phyloP scores from a whole-genome alignment of 2,888 invertebrate genomes.

The Harpalus rufipes region DNA sequence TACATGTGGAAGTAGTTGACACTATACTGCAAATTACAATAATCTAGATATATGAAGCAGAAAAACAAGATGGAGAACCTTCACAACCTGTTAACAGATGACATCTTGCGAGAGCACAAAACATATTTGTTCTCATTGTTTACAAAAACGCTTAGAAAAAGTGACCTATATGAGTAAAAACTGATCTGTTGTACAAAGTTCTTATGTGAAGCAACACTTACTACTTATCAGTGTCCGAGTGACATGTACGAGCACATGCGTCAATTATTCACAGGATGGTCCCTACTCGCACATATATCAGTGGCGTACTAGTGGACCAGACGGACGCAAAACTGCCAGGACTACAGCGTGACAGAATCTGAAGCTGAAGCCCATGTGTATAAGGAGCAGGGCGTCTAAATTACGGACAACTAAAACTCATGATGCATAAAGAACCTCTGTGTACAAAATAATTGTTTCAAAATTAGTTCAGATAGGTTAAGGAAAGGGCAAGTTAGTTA shows the following conservation, averaged over 20 bases:
- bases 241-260: conserved; percentile 13
- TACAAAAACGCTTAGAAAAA: conserved; percentile 1
- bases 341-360: neutral
- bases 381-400: neutral
- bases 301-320: neutral
- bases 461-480: conserved; percentile 27
- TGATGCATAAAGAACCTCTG: conserved; percentile 31
- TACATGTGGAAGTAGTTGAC: no score
- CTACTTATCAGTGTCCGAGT: conserved; percentile 42
- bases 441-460: conserved; percentile 38
- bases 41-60: conserved; percentile 1
- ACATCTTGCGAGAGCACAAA: neutral
- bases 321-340: neutral
- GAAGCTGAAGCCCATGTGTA: conserved; percentile 5
- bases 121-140: neutral
- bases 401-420: conserved; percentile 19
- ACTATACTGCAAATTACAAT: conserved; percentile 3
- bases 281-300: conserved; percentile 26
- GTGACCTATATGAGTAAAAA: conserved; percentile 13
- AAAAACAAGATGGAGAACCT: neutral
- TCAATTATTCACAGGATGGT: conserved; percentile 21
- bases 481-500: conserved; percentile 5
- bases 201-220: conserved; percentile 36
- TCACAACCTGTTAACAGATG: conserved; percentile 9
- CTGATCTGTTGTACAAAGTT: conserved; percentile 21